phyloP scores from a whole-genome alignment of 2,888 invertebrate genomes.

The Calameuta pallipes region DNA sequence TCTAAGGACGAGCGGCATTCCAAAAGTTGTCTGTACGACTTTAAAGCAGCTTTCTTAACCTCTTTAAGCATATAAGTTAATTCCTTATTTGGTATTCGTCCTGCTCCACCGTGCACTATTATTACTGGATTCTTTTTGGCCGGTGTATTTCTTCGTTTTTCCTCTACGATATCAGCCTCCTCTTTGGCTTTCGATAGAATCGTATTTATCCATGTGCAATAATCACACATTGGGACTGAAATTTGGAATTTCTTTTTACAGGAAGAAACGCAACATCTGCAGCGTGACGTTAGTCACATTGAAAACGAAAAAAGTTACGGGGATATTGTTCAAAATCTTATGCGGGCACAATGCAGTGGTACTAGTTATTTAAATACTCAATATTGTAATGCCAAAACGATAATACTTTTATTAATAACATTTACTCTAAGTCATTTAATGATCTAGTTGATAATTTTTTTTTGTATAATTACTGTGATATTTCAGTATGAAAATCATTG shows the following conservation, averaged over 20 bases:
- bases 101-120: conserved; percentile 44
- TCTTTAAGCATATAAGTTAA: conserved; percentile 21
- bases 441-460: background rate
- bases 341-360: background rate
- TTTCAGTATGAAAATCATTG: background rate
- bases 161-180: conserved; percentile 1
- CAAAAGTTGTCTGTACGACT: conserved; percentile 40
- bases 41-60: conserved; percentile 41
- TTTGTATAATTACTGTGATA: background rate
- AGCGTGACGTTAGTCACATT: conserved; percentile 31
- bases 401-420: background rate
- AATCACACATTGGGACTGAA: conserved; percentile 41
- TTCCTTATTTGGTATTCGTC: conserved; percentile 14
- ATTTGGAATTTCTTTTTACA: conserved; percentile 19
- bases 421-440: background rate
- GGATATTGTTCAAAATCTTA: conserved; percentile 33
- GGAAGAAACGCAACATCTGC: conserved; percentile 42
- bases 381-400: background rate
- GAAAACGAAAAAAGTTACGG: conserved; percentile 30
- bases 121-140: conserved; percentile 38
- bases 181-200: conserved; percentile 26
- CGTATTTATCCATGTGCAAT: conserved; percentile 46
- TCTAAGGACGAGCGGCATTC: conserved; percentile 35
- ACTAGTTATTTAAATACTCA: background rate
- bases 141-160: conserved; percentile 9